Conservation (phyloP, 1,140 invertebrate species). For the Palaemon carinicauda region DNA sequence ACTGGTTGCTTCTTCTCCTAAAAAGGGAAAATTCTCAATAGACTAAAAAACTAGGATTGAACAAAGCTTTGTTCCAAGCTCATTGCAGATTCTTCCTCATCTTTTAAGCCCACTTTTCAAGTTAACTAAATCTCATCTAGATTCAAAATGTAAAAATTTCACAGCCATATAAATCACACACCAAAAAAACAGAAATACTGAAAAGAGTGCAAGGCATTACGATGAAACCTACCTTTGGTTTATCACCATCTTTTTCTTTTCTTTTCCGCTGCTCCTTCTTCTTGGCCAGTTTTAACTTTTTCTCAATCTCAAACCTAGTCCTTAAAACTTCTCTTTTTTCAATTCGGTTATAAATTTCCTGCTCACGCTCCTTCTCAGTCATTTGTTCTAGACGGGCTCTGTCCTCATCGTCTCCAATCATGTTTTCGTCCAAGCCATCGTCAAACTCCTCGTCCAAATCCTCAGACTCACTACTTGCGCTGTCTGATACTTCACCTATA, state of each 20-base stretch:
- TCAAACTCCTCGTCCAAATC: conserved; percentile 74
- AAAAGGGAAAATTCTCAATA: neutral
- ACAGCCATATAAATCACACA: neutral
- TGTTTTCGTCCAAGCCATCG: conserved; percentile 92
- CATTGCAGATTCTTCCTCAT: too few species aligned
- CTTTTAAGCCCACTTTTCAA: neutral
- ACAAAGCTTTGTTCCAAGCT: too few species aligned
- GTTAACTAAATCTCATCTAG: too few species aligned
- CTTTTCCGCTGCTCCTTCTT: conserved; percentile 80
- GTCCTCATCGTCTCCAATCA: conserved; percentile 97
- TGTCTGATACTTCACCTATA: conserved; percentile 73
- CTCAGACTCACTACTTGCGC: conserved; percentile 66
- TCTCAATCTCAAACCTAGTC: conserved; percentile 95
- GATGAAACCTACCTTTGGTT: conserved; percentile 62
- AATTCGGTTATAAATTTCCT: conserved; percentile 95
- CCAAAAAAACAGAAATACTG: neutral
- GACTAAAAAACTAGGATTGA: too few species aligned
- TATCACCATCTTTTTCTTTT: conserved; percentile 62
- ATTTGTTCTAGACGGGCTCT: conserved; percentile 85
- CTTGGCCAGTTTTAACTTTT: conserved; percentile 87
- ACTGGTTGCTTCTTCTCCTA: conserved; percentile 61
- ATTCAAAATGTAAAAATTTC: conserved; percentile 11
- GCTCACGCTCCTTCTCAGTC: conserved; percentile 96
- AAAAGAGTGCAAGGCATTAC: conserved; percentile 33
- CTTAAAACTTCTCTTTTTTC: conserved; percentile 93